Evolutionary conservation across 2,113 vertebrate species (phyloP).

Genomic region (Phocoena sinus): DNA sequence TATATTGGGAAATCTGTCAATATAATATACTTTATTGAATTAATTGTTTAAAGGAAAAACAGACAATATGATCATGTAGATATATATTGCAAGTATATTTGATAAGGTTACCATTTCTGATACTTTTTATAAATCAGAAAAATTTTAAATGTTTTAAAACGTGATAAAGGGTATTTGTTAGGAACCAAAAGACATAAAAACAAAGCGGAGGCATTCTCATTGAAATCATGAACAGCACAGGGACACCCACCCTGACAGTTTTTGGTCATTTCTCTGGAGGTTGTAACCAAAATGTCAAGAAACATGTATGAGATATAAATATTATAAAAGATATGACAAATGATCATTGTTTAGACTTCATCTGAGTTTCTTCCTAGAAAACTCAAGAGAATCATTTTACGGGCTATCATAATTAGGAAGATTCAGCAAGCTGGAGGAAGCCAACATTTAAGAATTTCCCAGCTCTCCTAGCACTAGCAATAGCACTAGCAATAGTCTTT

Average conservation of each 20-base stretch:
- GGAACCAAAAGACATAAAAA: neutral
- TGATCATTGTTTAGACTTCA: neutral
- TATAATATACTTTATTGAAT: neutral
- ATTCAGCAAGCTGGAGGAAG: neutral
- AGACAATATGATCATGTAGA: neutral
- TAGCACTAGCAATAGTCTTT: neutral
- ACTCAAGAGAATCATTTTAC: neutral
- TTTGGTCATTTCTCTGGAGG: neutral
- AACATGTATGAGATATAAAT: neutral
- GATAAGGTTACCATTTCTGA: neutral
- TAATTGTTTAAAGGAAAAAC: neutral
- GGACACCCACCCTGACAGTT: neutral
- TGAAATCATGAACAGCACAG: neutral
- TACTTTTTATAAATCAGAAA: neutral
- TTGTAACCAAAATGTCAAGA: neutral
- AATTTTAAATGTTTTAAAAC: neutral
- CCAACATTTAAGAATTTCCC: slow-evolving; percentile 3
- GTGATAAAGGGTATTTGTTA: neutral
- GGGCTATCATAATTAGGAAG: neutral
- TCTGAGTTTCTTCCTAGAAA: neutral
- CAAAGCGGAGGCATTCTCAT: neutral
- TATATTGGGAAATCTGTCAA: neutral
- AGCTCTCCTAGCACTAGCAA: neutral
- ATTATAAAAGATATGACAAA: neutral
- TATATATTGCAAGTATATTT: neutral